A percentile compares a stretch with the other conserved stretches of the same genome.
Evolutionary conservation across 1,140 invertebrate species (phyloP).

Genomic region (Venustaconcha ellipsiformis): DNA sequence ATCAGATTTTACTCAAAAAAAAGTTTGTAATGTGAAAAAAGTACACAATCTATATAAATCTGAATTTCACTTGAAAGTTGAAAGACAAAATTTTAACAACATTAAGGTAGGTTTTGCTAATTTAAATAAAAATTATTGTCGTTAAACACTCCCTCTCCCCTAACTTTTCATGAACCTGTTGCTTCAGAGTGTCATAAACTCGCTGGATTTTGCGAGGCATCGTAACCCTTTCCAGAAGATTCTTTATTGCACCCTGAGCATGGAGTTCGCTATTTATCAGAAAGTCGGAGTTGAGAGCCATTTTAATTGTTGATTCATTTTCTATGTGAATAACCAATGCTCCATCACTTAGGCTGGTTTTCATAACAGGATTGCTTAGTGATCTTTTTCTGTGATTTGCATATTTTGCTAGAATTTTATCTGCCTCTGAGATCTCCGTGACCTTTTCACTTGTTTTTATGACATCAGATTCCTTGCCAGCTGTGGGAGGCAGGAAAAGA

Average conservation of each 20-base stretch:
- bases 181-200: conserved; percentile 22
- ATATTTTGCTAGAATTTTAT: conserved; percentile 29
- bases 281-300: conserved; percentile 19
- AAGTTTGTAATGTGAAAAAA: too few species aligned
- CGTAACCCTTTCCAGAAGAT: conserved; percentile 24
- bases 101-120: too few species aligned
- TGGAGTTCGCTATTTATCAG: conserved; percentile 14
- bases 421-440: conserved; percentile 23
- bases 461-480: too few species aligned
- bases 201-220: conserved; percentile 29
- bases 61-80: too few species aligned
- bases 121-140: conserved; percentile 28
- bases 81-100: too few species aligned
- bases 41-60: too few species aligned
- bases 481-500: too few species aligned
- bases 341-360: conserved; percentile 24
- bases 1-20: too few species aligned
- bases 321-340: conserved; percentile 8
- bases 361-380: conserved; percentile 20
- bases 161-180: conserved; percentile 20
- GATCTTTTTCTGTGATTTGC: conserved; percentile 2
- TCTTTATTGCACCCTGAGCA: conserved; percentile 11
- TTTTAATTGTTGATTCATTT: conserved; percentile 6
- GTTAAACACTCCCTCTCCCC: conserved; percentile 14
- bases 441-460: not conserved